Percentiles rank a stretch among this genome's conserved stretches.
Evolutionary conservation across 2,797 vertebrate genomes (phyloP).

Genomic region (Molossus molossus): DNA sequence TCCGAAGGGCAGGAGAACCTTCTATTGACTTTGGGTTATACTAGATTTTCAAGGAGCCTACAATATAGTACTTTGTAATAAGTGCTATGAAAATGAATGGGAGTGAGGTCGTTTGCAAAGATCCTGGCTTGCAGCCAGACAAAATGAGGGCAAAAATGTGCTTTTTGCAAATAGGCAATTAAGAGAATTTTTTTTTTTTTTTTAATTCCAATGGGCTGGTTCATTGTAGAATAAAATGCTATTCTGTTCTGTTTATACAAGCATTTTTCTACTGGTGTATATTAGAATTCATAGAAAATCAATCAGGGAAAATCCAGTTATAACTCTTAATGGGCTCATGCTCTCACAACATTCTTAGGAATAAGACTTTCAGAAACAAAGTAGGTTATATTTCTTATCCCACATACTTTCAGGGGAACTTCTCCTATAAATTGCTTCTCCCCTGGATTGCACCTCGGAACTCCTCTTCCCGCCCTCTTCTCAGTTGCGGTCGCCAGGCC

Average conservation of each 20-base stretch:
- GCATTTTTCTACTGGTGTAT: conserved; percentile 58
- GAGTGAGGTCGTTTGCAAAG: conserved; percentile 9
- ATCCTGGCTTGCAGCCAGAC: conserved; percentile 19
- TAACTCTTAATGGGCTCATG: conserved; percentile 10
- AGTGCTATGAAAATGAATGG: conserved; percentile 19
- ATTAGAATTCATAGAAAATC: conserved; percentile 65
- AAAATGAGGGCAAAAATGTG: conserved; percentile 56
- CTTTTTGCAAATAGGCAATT: conserved; percentile 52
- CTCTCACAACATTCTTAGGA: conserved; percentile 47
- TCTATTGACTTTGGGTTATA: conserved; percentile 11
- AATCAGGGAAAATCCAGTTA: conserved; percentile 65
- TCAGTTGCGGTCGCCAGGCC: not conserved
- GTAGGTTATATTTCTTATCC: not conserved
- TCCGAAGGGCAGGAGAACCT: conserved; percentile 20
- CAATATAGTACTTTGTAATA: not conserved
- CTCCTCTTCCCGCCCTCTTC: not conserved
- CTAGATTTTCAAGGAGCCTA: conserved; percentile 18
- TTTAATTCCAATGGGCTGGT: not conserved
- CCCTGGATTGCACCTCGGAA: not conserved
- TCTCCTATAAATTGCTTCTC: not conserved
- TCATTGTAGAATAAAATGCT: conserved; percentile 66
- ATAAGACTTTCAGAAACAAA: conserved; percentile 51
- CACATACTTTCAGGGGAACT: not conserved
- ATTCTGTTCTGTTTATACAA: conserved; percentile 51
- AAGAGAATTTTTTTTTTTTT: not conserved